phyloP scores from a whole-genome alignment of 2,113 vertebrate species.

The Psophia crepitans region DNA sequence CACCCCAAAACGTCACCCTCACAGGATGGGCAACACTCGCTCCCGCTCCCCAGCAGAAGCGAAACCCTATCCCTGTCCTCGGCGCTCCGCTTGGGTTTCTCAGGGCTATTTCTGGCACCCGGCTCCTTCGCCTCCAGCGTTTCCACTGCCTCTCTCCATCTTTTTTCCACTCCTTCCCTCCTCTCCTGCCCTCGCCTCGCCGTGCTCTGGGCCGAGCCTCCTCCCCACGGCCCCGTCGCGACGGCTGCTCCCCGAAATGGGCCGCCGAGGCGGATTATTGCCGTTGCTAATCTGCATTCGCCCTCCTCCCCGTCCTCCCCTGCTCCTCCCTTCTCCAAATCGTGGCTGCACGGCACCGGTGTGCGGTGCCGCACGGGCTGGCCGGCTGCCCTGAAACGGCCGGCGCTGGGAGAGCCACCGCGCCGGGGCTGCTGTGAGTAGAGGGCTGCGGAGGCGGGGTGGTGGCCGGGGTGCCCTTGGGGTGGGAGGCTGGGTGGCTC shows the following conservation, averaged over 20 bases:
- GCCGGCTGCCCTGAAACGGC: fast-evolving
- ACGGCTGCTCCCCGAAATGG: not conserved
- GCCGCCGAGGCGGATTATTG: not conserved
- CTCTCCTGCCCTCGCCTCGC: not conserved
- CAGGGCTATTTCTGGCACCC: not conserved
- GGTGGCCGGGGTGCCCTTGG: not conserved
- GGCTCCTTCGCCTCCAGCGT: not conserved
- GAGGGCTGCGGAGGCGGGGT: not conserved
- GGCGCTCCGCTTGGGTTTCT: not conserved
- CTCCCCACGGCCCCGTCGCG: not conserved
- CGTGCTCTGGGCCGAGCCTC: fast-evolving
- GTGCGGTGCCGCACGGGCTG: not conserved
- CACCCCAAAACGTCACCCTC: not conserved
- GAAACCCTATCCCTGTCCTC: not conserved
- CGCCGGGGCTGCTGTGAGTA: not conserved
- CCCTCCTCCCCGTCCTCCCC: not conserved
- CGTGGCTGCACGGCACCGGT: not conserved
- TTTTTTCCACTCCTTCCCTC: not conserved
- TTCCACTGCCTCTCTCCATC: not conserved
- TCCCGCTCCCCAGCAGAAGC: not conserved
- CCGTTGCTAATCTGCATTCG: constrained; percentile 9
- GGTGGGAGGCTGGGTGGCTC: not conserved
- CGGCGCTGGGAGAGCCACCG: not conserved
- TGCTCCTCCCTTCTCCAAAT: constrained; percentile 36
- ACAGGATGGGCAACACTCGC: fast-evolving